phyloP scores from a whole-genome alignment of 2,888 invertebrate species.

The Platerodrilus igneus region DNA sequence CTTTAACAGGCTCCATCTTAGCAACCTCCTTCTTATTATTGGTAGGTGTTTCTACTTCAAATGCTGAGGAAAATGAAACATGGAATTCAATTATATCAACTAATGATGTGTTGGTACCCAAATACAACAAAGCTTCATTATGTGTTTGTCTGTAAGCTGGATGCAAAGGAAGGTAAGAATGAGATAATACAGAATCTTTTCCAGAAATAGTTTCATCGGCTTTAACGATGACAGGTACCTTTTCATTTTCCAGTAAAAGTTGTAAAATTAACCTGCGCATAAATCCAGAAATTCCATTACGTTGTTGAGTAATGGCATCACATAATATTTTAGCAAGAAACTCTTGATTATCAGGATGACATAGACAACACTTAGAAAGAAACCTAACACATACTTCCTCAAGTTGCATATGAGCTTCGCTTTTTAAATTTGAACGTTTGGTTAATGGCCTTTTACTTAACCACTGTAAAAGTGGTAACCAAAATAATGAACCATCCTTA shows the following conservation, averaged over 20 bases:
- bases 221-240: constrained; percentile 68
- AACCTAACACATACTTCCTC: constrained; percentile 77
- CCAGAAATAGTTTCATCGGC: constrained; percentile 46
- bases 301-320: constrained; percentile 65
- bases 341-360: constrained; percentile 80
- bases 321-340: constrained; percentile 75
- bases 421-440: constrained; percentile 38
- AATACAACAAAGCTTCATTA: constrained; percentile 65
- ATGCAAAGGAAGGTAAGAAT: constrained; percentile 51
- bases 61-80: constrained; percentile 43
- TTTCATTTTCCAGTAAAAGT: constrained; percentile 80
- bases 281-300: constrained; percentile 75
- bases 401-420: constrained; percentile 51
- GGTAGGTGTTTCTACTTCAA: constrained; percentile 24
- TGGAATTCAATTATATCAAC: constrained; percentile 67
- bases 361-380: constrained; percentile 77
- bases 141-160: constrained; percentile 70
- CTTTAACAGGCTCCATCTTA: constrained; percentile 37
- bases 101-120: constrained; percentile 72
- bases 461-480: constrained; percentile 74
- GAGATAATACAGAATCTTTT: constrained; percentile 40
- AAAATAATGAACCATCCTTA: constrained; percentile 74
- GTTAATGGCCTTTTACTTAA: constrained; percentile 54
- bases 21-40: constrained; percentile 30
- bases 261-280: constrained; percentile 82